A percentile compares a stretch with the other conserved stretches of the same genome.
Conservation (phyloP, 2,113 vertebrate species). For the Epinephelus cyanopodus region DNA sequence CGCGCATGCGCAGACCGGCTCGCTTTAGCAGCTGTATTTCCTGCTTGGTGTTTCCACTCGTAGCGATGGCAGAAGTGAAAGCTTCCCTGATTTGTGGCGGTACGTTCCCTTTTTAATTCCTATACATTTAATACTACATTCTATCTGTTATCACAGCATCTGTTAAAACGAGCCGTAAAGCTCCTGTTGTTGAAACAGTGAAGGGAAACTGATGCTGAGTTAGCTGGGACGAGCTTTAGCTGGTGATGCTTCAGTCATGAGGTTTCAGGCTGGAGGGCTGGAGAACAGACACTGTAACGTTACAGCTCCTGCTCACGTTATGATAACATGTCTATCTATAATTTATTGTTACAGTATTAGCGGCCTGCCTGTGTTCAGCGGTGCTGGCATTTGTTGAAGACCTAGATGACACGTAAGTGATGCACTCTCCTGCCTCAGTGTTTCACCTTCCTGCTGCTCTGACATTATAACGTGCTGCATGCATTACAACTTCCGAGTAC, state of each 20-base stretch:
- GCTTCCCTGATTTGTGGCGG: conserved; percentile 74
- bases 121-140: accelerated
- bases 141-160: accelerated
- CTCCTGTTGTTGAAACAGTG: neutral
- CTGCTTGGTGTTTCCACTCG: conserved; percentile 76
- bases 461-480: neutral
- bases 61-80: conserved; percentile 81
- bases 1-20: conserved; percentile 73
- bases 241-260: conserved; percentile 72
- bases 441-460: conserved; percentile 32
- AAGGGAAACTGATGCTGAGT: conserved; percentile 28
- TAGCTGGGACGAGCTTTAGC: conserved; percentile 72
- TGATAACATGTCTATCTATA: neutral
- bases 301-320: neutral
- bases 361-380: conserved; percentile 77
- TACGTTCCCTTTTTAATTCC: conserved; percentile 51
- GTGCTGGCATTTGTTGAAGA: conserved; percentile 90
- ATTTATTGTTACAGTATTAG: conserved; percentile 69
- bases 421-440: conserved; percentile 9
- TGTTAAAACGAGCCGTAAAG: neutral
- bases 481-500: neutral
- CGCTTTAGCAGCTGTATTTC: conserved; percentile 70
- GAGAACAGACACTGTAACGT: neutral
- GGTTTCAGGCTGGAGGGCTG: conserved; percentile 32
- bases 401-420: conserved; percentile 96